Evolutionary conservation across 2,113 vertebrate genomes (phyloP).

Genomic region (Cryptomyrus ogoouensis): DNA sequence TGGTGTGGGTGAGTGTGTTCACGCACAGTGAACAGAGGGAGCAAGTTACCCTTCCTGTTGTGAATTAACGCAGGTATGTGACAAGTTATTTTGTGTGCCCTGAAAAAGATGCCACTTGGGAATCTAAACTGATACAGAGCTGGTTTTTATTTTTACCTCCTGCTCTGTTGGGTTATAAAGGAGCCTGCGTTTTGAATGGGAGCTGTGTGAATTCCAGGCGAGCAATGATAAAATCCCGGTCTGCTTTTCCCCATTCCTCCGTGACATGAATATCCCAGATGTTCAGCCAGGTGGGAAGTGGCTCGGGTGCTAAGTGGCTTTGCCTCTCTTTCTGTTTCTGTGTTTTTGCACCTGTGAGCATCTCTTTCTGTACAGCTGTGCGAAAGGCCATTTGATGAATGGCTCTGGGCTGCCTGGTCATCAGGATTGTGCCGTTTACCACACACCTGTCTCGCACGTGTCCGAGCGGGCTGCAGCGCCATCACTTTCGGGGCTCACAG

Average conservation of each 20-base stretch:
- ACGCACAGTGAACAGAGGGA: not conserved
- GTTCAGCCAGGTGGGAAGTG: slow-evolving; percentile 49
- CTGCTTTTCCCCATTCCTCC: not conserved
- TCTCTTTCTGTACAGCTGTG: slow-evolving; percentile 38
- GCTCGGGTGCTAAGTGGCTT: slow-evolving; percentile 37
- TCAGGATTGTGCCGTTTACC: slow-evolving; percentile 36
- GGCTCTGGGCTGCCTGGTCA: slow-evolving; percentile 34
- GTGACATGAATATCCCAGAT: slow-evolving; percentile 48
- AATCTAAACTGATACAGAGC: not conserved
- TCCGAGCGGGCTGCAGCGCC: slow-evolving; percentile 19
- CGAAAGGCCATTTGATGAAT: slow-evolving; percentile 46
- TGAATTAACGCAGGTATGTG: not conserved
- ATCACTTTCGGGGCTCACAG: not conserved
- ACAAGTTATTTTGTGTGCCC: not conserved
- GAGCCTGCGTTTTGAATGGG: not conserved
- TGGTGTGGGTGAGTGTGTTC: not conserved
- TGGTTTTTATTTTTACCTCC: not conserved
- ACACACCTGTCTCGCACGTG: slow-evolving; percentile 32
- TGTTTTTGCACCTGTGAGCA: slow-evolving; percentile 30
- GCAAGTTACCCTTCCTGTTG: not conserved
- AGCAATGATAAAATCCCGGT: not conserved
- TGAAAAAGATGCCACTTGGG: not conserved
- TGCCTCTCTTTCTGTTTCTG: slow-evolving; percentile 17
- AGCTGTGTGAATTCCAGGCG: not conserved
- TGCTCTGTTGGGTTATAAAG: slow-evolving; percentile 48